phyloP scores from a whole-genome alignment of 2,888 invertebrate species.

The Euzophera pinguis region DNA sequence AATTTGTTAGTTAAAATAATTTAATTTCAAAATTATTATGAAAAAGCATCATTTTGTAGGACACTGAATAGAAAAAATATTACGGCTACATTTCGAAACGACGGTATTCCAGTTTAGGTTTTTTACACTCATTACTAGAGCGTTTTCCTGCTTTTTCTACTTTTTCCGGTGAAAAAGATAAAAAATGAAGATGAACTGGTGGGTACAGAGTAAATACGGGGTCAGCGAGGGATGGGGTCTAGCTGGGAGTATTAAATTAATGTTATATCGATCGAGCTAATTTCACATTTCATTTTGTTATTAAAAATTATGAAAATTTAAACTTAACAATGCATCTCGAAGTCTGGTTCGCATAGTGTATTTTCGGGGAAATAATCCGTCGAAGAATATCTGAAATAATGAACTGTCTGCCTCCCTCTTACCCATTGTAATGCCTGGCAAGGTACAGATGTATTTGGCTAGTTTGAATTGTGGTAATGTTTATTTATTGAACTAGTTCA shows the following conservation, averaged over 20 bases:
- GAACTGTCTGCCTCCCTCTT: no score
- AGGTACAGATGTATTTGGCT: no score
- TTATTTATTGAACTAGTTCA: no score
- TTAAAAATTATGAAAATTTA: no score
- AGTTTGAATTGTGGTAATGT: no score
- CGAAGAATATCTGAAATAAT: no score
- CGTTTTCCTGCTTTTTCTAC: conserved; percentile 70
- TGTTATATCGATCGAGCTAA: neutral
- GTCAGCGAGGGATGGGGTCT: conserved; percentile 46
- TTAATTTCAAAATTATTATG: no score
- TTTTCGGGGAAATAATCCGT: no score
- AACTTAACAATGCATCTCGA: no score
- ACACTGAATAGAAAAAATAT: conserved; percentile 36
- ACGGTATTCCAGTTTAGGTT: conserved; percentile 56
- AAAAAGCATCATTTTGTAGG: conserved; percentile 30
- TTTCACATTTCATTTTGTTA: neutral
- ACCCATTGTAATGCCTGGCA: no score
- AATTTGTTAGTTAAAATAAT: no score
- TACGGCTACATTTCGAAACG: conserved; percentile 46
- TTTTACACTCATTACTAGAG: conserved; percentile 76
- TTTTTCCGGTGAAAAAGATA: conserved; percentile 74
- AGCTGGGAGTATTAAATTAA: neutral
- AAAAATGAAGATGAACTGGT: conserved; percentile 79
- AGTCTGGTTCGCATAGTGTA: no score
- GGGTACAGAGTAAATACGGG: conserved; percentile 77